Conservation (phyloP, 37 sponge, comb jelly and placozoan genomes). For the Aphrocallistes beatrix region DNA sequence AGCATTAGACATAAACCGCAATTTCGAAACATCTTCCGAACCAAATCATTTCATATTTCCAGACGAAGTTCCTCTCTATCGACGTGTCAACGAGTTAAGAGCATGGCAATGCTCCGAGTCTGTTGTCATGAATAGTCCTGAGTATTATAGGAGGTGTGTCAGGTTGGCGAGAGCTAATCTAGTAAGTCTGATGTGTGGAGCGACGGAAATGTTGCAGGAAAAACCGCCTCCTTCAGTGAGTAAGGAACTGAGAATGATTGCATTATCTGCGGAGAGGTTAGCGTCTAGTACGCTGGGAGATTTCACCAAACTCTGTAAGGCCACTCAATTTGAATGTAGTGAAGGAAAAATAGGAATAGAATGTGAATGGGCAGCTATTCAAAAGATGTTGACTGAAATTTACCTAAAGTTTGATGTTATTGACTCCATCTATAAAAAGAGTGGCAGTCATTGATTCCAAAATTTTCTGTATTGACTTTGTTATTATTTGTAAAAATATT, state of each 20-base stretch:
- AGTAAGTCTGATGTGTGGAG: background rate
- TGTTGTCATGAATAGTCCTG: background rate
- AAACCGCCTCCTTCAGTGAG: background rate
- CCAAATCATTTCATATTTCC: constrained; percentile 1
- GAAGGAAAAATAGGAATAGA: background rate
- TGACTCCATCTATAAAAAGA: background rate
- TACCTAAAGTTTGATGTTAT: background rate
- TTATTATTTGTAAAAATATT: background rate
- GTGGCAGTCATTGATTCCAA: background rate
- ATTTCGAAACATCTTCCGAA: background rate
- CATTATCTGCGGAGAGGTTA: background rate
- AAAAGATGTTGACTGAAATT: background rate
- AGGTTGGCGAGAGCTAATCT: background rate
- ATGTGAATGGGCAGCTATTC: background rate
- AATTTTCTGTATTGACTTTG: background rate
- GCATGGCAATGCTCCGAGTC: background rate
- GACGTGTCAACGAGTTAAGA: background rate
- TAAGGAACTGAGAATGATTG: background rate
- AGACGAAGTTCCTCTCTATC: background rate
- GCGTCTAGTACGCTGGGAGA: background rate
- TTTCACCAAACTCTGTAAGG: background rate
- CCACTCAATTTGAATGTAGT: background rate
- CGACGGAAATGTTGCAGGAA: background rate
- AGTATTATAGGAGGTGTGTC: background rate
- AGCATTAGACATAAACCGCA: background rate